Base-by-base conservation (phyloP, 2,113 vertebrate genomes). In the Megaleporinus macrocephalus region DNA sequence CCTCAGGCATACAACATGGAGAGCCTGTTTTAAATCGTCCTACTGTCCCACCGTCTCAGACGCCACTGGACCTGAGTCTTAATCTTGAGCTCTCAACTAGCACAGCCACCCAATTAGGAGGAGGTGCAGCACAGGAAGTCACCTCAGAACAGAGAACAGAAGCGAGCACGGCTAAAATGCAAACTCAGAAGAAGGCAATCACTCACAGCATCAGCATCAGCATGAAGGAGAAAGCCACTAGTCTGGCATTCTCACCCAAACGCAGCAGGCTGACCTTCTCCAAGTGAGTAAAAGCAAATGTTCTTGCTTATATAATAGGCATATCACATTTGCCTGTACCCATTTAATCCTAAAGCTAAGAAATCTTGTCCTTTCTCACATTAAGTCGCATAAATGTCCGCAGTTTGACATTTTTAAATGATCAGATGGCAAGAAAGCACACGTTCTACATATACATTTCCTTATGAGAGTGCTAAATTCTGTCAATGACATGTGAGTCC, bases 211-310 rank as follows among this genome's bases (percentile, higher is more conserved):
- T 87, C 0, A 87, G 93, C 24, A 92, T 91, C 41, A 84, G 83
- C 84, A 84, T 90, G 88, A 87, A 87, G 6, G 95, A 95, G 0
- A 94, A 89, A 74, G 53, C 93, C 0, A 87, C 89, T 15, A 80
- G 90, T 62, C 95, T 97, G 90, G 97, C 98, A 90, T 99, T 97
- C 91, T 95, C 89, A 0, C 96, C 97, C 0, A 96, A 95, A 81
- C 85, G 76, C 68, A 96, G 97, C 88, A 95, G 93, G 85, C 92
- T 93, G 0, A 89, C 87, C 49, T 92, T 94, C 86, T 73, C 92
- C 41, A 92, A 92, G 97, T 99, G 91, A 97, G 97, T 97, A 84
- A 33, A 22, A 61, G 44, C 15, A 3, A 41, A 4, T 14, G 15
- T 30, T 9, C 15, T 33, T 1, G 0, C 5, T 55, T 24, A 18